A percentile compares a stretch with the other conserved stretches of the same genome.
These are phyloP conservation scores for Marasmarcha lunaedactyla DNA, from an alignment of 2,888 invertebrate genomes.

Conservation along the genomic window DNA sequence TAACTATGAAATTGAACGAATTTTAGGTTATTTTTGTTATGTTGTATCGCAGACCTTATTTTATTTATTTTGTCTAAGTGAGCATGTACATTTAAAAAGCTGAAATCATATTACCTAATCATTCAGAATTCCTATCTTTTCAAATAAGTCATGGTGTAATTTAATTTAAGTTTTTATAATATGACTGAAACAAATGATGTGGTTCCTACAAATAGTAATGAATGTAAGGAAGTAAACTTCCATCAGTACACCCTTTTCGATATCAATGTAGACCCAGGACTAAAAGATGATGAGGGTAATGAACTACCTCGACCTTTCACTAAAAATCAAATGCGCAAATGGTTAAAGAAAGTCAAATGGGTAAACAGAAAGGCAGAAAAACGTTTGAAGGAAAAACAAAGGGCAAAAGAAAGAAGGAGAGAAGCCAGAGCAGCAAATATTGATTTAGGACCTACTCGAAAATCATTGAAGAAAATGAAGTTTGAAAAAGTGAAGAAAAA, in stretches of 20 bases:
- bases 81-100: too few relatives aligned
- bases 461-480: conserved; percentile 80
- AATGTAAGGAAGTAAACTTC: conserved; percentile 19
- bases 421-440: conserved; percentile 79
- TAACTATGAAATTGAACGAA: too few relatives aligned
- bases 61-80: too few relatives aligned
- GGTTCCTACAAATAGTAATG: background rate
- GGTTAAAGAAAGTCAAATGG: conserved; percentile 80
- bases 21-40: too few relatives aligned
- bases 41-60: too few relatives aligned
- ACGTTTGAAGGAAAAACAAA: conserved; percentile 78
- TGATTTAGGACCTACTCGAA: conserved; percentile 82
- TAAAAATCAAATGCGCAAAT: conserved; percentile 77
- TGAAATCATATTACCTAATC: too few relatives aligned
- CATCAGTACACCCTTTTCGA: conserved; percentile 49
- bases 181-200: background rate
- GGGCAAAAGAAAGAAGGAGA: conserved; percentile 76
- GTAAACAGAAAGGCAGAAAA: conserved; percentile 76
- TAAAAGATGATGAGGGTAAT: conserved; percentile 53
- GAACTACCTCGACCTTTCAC: conserved; percentile 57
- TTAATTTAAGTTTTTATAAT: too few relatives aligned
- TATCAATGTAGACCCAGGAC: conserved; percentile 50
- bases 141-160: too few relatives aligned
- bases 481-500: conserved; percentile 77
- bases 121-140: too few relatives aligned